Evolutionary conservation across 2,888 invertebrate species (phyloP).

Genomic region (Amaurobius ferox): DNA sequence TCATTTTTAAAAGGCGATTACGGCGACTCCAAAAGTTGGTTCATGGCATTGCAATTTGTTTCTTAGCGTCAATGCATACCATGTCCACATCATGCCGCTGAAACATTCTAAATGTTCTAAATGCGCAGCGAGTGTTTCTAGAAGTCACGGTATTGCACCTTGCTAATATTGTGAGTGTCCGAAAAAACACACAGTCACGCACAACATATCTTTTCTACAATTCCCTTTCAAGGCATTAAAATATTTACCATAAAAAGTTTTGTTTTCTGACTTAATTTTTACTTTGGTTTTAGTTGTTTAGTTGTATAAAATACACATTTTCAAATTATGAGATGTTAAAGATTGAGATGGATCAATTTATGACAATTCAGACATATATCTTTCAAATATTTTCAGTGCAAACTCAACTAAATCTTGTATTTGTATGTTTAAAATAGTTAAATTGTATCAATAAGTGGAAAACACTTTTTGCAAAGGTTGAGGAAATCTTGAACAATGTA

Average conservation of each 20-base stretch:
- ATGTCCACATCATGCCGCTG: neutral
- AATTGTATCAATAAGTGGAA: too few relatives aligned
- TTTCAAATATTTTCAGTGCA: too few relatives aligned
- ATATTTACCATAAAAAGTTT: neutral
- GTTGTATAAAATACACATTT: too few relatives aligned
- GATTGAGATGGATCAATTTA: too few relatives aligned
- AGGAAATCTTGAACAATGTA: too few relatives aligned
- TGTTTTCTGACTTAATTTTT: neutral
- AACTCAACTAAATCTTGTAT: too few relatives aligned
- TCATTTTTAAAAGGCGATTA: neutral
- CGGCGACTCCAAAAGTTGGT: neutral
- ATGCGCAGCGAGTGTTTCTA: neutral
- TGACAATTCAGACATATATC: too few relatives aligned
- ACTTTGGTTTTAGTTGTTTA: neutral
- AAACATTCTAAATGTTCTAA: neutral
- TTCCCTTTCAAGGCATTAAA: neutral
- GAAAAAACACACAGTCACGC: neutral
- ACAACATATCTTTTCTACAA: neutral
- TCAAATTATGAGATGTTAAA: too few relatives aligned
- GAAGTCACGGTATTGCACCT: neutral
- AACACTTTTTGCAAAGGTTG: too few relatives aligned
- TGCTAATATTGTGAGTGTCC: neutral
- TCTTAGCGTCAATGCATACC: neutral
- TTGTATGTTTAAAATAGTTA: too few relatives aligned
- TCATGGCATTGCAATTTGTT: neutral